A percentile compares a stretch with the other conserved stretches of the same genome.
Evolutionary conservation across 1,140 invertebrate genomes (phyloP).

Genomic region (Glossosoma conforme): DNA sequence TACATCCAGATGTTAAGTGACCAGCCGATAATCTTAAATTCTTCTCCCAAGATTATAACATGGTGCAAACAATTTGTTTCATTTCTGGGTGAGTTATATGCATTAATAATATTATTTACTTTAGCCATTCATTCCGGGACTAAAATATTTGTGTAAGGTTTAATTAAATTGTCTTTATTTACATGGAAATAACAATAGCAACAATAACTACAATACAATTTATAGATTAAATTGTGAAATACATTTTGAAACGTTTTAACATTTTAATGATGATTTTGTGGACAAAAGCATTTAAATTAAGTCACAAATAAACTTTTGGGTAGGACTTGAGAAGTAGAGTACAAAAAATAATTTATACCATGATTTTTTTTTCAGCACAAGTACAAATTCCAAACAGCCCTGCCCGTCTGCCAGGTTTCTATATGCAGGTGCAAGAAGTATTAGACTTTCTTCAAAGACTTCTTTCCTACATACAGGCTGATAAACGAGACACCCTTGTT

Average conservation of each 20-base stretch:
- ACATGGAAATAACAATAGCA: background rate
- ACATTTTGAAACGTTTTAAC: too few species aligned
- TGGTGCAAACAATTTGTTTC: background rate
- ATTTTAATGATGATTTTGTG: background rate
- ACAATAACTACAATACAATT: too few species aligned
- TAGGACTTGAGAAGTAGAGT: background rate
- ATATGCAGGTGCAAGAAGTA: conserved; percentile 11
- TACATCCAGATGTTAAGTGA: background rate
- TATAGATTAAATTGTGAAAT: too few species aligned
- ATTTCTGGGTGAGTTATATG: background rate
- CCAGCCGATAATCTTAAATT: background rate
- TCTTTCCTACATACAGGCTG: conserved; percentile 5
- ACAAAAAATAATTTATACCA: background rate
- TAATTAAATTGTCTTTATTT: background rate
- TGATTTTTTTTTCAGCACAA: conserved; percentile 14
- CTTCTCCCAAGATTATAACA: background rate
- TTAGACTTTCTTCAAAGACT: conserved; percentile 17
- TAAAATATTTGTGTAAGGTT: background rate
- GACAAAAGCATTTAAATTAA: background rate
- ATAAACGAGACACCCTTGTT: conserved; percentile 3
- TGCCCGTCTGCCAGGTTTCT: background rate
- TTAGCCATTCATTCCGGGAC: background rate
- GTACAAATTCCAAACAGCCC: conserved; percentile 12
- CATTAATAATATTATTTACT: background rate
- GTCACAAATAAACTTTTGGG: background rate